A percentile compares a stretch with the other conserved stretches of the same genome.
Evolutionary conservation across 2,113 vertebrate species (phyloP).

Genomic region (Neodontobutis hainanensis): DNA sequence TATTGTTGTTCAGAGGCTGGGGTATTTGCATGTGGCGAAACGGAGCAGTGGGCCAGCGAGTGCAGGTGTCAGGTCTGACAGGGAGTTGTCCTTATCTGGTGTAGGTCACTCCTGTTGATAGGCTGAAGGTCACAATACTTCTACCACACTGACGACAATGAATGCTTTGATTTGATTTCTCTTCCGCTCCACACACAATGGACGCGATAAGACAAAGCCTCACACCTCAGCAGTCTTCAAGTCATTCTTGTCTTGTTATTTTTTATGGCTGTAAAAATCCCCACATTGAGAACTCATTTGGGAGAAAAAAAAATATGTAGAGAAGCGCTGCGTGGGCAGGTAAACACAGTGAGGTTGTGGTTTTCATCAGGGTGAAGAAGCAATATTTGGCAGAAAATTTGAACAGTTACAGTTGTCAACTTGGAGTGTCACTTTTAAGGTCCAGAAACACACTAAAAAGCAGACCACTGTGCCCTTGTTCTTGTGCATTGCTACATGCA

Average conservation of each 20-base stretch:
- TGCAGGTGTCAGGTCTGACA: constrained; percentile 72
- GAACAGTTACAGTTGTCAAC: no score
- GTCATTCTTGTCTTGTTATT: background rate
- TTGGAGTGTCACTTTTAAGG: no score
- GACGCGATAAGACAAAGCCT: constrained; percentile 13
- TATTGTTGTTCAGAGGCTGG: constrained; percentile 20
- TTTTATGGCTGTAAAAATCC: background rate
- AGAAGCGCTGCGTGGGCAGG: no score
- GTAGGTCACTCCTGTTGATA: constrained; percentile 46
- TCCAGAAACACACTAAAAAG: no score
- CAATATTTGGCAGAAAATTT: no score
- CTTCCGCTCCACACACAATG: constrained; percentile 27
- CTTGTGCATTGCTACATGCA: no score
- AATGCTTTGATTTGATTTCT: constrained; percentile 36
- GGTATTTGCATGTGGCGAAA: constrained; percentile 41
- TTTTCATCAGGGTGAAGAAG: no score
- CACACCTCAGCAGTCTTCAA: background rate
- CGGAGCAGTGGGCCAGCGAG: constrained; percentile 54
- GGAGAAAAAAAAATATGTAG: no score
- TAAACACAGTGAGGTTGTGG: no score
- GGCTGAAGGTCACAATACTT: constrained; percentile 49
- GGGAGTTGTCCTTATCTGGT: constrained; percentile 55
- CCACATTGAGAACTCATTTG: no score
- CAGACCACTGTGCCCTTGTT: no score
- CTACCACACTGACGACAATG: constrained; percentile 29